Percentiles rank a stretch among this genome's conserved stretches.
Conservation (phyloP, 1,140 invertebrate genomes). For the Tetragnatha versicolor region DNA sequence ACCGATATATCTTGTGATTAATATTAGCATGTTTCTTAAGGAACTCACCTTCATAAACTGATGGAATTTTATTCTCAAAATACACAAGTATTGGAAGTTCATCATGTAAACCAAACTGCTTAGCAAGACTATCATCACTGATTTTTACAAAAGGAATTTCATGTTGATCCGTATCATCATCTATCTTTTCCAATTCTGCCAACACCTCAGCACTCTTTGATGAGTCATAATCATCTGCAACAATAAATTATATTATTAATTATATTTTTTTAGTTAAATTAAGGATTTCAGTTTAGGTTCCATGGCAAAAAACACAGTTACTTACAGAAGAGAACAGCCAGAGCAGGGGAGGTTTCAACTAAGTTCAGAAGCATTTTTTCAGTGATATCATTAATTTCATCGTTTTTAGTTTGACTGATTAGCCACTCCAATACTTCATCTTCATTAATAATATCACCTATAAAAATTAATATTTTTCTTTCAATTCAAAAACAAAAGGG, state of each 20-base stretch:
- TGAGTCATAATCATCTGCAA: constrained; percentile 68
- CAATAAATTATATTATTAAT: too few relatives aligned
- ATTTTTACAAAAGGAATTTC: constrained; percentile 62
- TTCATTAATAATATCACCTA: constrained; percentile 82
- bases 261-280: too few relatives aligned
- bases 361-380: constrained; percentile 92
- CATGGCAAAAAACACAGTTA: neutral
- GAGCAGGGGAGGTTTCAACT: constrained; percentile 84
- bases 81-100: constrained; percentile 61
- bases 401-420: constrained; percentile 90
- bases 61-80: constrained; percentile 60
- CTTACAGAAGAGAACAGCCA: constrained; percentile 90
- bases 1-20: too few relatives aligned
- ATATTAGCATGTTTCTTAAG: too few relatives aligned
- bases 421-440: constrained; percentile 80
- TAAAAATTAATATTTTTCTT: neutral
- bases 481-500: too few relatives aligned
- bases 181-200: constrained; percentile 63
- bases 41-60: constrained; percentile 58
- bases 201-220: constrained; percentile 58
- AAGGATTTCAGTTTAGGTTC: too few relatives aligned
- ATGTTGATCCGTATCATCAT: constrained; percentile 60
- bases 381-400: constrained; percentile 95
- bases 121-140: constrained; percentile 59
- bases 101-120: constrained; percentile 60